Percentiles rank a stretch among this genome's conserved stretches.
Conservation (phyloP, 2,797 vertebrate genomes). For the Phylloscopus collybita region DNA sequence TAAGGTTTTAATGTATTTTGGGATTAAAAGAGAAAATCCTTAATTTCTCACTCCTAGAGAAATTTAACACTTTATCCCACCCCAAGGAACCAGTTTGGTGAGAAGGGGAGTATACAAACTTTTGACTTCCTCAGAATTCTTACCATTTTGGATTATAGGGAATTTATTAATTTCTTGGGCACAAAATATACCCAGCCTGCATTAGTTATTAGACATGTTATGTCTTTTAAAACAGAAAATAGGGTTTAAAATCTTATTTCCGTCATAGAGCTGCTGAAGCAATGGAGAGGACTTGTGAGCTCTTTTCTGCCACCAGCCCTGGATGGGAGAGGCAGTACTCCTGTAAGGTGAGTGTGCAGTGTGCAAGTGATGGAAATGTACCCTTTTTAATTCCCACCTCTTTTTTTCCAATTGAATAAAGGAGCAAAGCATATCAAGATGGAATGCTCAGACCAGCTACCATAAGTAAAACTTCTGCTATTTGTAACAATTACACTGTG, state of each 20-base stretch:
- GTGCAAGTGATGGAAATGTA: background rate
- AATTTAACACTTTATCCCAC: background rate
- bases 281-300: accelerated
- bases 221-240: background rate
- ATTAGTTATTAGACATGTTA: background rate
- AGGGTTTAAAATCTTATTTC: background rate
- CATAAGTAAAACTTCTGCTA: background rate
- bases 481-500: background rate
- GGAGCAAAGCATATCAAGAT: background rate
- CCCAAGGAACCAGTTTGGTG: background rate
- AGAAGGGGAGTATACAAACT: background rate
- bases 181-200: background rate
- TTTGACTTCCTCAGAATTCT: background rate
- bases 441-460: background rate
- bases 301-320: background rate
- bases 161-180: background rate
- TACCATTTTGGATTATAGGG: background rate
- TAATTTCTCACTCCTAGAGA: background rate
- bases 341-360: background rate
- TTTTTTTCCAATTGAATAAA: background rate
- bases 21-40: background rate
- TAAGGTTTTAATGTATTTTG: background rate
- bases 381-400: background rate
- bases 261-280: background rate
- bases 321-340: background rate